Conservation (phyloP, 92 coral and sea anemone genomes). For the Siderastrea radians region DNA sequence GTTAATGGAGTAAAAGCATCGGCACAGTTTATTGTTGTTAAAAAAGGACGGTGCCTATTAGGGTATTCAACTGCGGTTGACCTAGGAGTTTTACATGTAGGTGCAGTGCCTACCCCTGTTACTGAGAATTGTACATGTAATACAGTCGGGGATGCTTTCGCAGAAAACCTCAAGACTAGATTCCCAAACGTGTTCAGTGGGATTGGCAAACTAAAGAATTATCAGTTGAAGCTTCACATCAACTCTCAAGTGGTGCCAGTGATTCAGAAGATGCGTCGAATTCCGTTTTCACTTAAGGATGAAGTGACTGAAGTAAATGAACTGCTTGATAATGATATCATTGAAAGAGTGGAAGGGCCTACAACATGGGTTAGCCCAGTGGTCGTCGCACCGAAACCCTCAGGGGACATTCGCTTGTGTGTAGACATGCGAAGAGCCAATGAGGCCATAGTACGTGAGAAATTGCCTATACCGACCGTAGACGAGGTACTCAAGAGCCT, state of each 20-base stretch:
- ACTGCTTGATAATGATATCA: conserved; percentile 57
- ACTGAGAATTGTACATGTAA: conserved; percentile 46
- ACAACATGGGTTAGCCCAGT: conserved; percentile 44
- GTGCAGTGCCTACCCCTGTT: conserved; percentile 34
- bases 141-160: conserved; percentile 31
- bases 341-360: conserved; percentile 48
- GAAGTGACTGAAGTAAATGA: conserved; percentile 71
- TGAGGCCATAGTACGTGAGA: conserved; percentile 35
- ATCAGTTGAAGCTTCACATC: conserved; percentile 58
- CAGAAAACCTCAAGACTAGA: conserved; percentile 35
- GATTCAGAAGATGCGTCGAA: conserved; percentile 64
- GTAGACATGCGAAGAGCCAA: conserved; percentile 50
- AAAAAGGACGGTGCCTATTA: conserved; percentile 70
- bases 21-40: conserved; percentile 56
- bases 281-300: conserved; percentile 48
- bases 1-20: neutral
- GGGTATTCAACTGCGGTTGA: conserved; percentile 58
- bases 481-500: conserved; percentile 54
- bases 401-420: conserved; percentile 36
- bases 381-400: conserved; percentile 42
- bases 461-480: conserved; percentile 47
- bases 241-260: conserved; percentile 53
- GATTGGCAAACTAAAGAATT: conserved; percentile 71
- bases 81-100: conserved; percentile 64
- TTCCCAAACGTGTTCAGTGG: conserved; percentile 69